phyloP scores from a whole-genome alignment of 2,888 invertebrate genomes.

The Mystacides longicornis region DNA sequence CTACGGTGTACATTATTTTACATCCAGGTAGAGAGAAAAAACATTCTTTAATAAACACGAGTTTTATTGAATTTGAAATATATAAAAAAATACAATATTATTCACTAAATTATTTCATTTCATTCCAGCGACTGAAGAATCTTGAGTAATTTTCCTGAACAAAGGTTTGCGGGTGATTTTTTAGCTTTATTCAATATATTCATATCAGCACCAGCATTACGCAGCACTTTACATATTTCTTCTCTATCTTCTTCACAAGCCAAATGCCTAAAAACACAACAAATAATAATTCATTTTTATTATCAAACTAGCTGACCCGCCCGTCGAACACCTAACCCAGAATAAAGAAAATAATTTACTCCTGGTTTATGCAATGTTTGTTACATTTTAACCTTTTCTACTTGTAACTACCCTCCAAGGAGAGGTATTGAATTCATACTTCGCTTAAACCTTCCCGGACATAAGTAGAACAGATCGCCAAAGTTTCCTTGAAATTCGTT shows the following conservation, averaged over 20 bases:
- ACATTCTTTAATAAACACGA: background rate
- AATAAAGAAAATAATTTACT: too few species aligned
- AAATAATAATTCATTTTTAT: background rate
- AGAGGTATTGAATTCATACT: too few species aligned
- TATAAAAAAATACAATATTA: background rate
- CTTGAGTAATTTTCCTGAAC: slow-evolving; percentile 12
- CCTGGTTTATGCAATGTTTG: too few species aligned
- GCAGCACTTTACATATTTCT: slow-evolving; percentile 57
- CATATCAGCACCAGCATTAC: slow-evolving; percentile 56
- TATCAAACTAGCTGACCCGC: too few species aligned
- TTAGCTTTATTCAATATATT: slow-evolving; percentile 56
- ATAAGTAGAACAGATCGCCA: too few species aligned
- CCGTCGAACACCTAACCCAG: too few species aligned
- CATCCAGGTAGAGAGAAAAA: background rate
- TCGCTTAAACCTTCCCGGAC: too few species aligned
- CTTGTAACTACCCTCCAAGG: too few species aligned
- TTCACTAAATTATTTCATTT: background rate
- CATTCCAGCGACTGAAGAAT: slow-evolving; percentile 2
- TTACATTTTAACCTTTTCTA: too few species aligned
- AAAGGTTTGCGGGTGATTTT: slow-evolving; percentile 56
- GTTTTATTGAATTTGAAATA: background rate
- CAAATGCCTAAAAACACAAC: slow-evolving; percentile 52
- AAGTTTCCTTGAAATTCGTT: too few species aligned
- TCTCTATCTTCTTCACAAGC: slow-evolving; percentile 75
- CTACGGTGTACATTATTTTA: too few species aligned